Conservation (phyloP, 2,113 vertebrate species). For the Sigmodon hispidus region DNA sequence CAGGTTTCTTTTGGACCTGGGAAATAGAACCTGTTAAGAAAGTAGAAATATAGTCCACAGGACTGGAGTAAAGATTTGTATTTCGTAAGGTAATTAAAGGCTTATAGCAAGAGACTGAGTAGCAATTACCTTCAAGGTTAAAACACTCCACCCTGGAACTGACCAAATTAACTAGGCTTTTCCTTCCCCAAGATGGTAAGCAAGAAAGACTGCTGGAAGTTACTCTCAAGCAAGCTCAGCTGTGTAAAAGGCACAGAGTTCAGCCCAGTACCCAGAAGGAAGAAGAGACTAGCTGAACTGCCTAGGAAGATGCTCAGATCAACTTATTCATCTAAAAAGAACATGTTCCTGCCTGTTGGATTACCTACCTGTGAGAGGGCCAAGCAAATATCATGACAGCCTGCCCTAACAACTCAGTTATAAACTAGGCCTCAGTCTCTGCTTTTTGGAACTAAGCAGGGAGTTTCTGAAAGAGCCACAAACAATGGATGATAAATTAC, state of each 20-base stretch:
- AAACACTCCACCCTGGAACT: not conserved
- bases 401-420: too few relatives aligned
- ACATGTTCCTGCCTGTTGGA: not conserved
- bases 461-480: too few relatives aligned
- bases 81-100: not conserved
- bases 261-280: not conserved
- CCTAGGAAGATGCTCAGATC: not conserved
- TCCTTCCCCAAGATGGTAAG: not conserved
- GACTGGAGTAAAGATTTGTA: not conserved
- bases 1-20: not conserved
- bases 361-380: too few relatives aligned
- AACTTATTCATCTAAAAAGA: not conserved
- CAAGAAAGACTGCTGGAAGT: not conserved
- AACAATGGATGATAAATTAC: too few relatives aligned
- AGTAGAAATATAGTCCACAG: not conserved
- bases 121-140: not conserved
- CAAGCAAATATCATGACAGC: too few relatives aligned
- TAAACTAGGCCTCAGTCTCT: too few relatives aligned
- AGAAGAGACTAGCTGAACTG: not conserved
- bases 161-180: not conserved
- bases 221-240: not conserved
- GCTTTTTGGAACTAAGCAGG: too few relatives aligned
- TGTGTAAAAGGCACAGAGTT: not conserved
- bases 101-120: not conserved
- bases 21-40: not conserved